A percentile compares a stretch with the other conserved stretches of the same genome.
These are phyloP conservation scores for Bombus pyrosoma DNA, from an alignment of 1,140 invertebrate genomes.

Conservation along the genomic window DNA sequence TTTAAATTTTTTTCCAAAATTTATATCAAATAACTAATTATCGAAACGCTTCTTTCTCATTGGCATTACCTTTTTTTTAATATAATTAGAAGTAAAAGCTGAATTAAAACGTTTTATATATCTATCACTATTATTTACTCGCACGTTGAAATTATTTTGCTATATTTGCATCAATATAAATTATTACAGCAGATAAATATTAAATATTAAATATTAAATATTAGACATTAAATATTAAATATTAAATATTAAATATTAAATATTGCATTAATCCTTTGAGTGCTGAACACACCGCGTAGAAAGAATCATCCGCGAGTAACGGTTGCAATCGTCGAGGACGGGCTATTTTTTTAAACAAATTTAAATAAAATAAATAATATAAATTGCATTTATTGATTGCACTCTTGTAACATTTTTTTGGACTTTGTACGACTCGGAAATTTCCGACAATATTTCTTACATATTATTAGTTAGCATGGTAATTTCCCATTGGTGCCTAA, in stretches of 20 bases:
- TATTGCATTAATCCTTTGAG: too few relatives aligned
- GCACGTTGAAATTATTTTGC: neutral
- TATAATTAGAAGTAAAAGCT: neutral
- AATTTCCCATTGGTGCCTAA: fast-evolving
- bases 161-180: neutral
- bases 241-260: too few relatives aligned
- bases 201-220: too few relatives aligned
- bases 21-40: too few relatives aligned
- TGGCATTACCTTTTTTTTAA: neutral
- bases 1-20: too few relatives aligned
- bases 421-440: fast-evolving
- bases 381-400: too few relatives aligned
- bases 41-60: too few relatives aligned
- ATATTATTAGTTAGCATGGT: fast-evolving
- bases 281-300: fast-evolving
- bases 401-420: fast-evolving
- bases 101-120: neutral
- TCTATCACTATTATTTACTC: fast-evolving
- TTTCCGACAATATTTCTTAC: fast-evolving
- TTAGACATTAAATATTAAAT: too few relatives aligned
- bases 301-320: too few relatives aligned
- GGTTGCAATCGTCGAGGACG: too few relatives aligned
- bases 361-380: too few relatives aligned
- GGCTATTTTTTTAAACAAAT: too few relatives aligned
- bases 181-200: neutral